Base-by-base conservation (phyloP, 1,140 invertebrate species). In the Aphis gossypii region DNA sequence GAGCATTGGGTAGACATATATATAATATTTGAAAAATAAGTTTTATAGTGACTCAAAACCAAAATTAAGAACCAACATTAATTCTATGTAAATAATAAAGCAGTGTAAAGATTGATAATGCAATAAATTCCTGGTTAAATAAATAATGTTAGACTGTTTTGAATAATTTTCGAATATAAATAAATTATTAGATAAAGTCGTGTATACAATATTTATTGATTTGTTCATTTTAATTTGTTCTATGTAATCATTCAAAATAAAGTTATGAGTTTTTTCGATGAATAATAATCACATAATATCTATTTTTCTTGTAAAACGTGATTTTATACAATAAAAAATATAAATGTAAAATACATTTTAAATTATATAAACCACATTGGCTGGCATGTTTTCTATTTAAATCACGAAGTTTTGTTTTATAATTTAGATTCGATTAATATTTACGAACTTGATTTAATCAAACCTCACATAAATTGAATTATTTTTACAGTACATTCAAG, bases 91-190 rank as follows among this genome's bases (percentile, higher is more conserved):
- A 35, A 35, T 82, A n/a, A n/a, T 82, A 35, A 82, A 35, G n/a
- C 14, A 82, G 35, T 38, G 76, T 35, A 21, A 20, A 83, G 20
- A 83, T 38, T 35, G n/a, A 83, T 20, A 38, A 83, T 38, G 21
- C 76, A 83, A 83, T 38, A 38, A 83, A 83, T 83, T 38, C 7
- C 35, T 38, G 35, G 35, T 38, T 23, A 83, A 38, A 83, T 83
- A 83, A 83, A 83, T 83, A 9, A 83, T 83, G 8, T 23, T 83
- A 6, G 60, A 68, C 60, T 82, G 20, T 35, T 82, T 82, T 82
- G 76, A 35, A 83, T 83, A 83, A 83, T 83, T 83, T 83, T 83
- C 35, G 35, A 83, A 83, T 83, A 83, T 21, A 83, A 83, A 83
- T 83, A 83, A 83, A 83, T 83, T 83, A 83, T 38, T 38, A 38